Evolutionary conservation across 2,888 invertebrate genomes (phyloP).

Genomic region (Meteorus cinctellus): DNA sequence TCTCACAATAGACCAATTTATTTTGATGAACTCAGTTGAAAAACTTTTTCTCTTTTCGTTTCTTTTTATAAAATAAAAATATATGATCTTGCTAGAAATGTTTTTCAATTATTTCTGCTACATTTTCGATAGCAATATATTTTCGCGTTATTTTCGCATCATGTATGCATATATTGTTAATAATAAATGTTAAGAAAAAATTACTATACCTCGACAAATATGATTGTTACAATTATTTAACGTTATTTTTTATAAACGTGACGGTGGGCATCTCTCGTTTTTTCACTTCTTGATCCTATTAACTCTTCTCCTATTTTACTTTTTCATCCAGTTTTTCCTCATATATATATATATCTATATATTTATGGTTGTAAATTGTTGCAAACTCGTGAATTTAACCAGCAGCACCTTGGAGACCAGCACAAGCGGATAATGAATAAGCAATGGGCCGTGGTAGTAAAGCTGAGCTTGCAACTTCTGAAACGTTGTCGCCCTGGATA

Average conservation of each 20-base stretch:
- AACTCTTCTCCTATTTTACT: background rate
- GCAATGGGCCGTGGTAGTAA: background rate
- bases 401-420: background rate
- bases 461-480: background rate
- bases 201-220: background rate
- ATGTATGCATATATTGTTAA: background rate
- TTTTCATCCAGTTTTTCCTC: background rate
- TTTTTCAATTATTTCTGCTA: too few species aligned
- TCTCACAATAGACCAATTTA: slow-evolving; percentile 4
- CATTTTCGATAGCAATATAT: too few species aligned
- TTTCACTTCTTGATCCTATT: background rate
- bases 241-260: slow-evolving; percentile 16
- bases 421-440: background rate
- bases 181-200: background rate
- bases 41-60: background rate
- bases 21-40: slow-evolving; percentile 9
- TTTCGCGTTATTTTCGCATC: too few species aligned
- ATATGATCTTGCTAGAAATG: too few species aligned
- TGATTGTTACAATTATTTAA: background rate
- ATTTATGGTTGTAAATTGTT: background rate
- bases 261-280: slow-evolving; percentile 8
- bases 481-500: background rate
- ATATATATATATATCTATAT: background rate
- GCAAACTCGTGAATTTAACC: background rate
- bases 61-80: too few species aligned